Base-by-base conservation (phyloP, 2,797 vertebrate genomes). In the Mus minutoides region DNA sequence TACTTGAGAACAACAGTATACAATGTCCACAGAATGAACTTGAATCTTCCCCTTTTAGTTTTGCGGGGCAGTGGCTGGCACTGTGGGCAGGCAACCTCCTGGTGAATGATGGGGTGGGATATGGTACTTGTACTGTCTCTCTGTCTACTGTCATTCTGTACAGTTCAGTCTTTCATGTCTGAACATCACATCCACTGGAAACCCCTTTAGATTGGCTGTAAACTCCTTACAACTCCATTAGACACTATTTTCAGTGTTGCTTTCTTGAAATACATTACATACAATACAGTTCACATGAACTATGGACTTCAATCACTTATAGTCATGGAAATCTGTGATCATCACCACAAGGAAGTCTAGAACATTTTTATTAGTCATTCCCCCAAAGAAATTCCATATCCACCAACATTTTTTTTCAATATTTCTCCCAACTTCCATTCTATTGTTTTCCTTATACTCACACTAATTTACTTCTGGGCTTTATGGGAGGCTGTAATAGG, bases 71-170 rank as follows among this genome's bases (percentile, higher is more conserved):
- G 86, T 79, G 3, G 80, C 6, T 79, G 22, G 92, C 78, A 12
- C 40, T 96, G 78, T 97, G 83, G n/a, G n/a, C n/a, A 37, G n/a
- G 87, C 93, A 95, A 83, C 95, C 93, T 94, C 96, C 93, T 94
- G 92, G 97, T 77, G 79, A 91, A 19, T 40, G 34, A 73, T 84
- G 90, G 88, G 78, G 89, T 86, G 49, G n/a, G 22, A 58, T 4
- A 29, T 54, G 58, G 56, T 46, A 3, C 88, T 60, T 49, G 52
- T 31, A 67, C 71, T 40, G n/a, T 43, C 46, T 71, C 89, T 6
- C 24, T 37, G 22, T 21, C 13, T 17, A 6, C 54, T 83, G 12
- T 52, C 52, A 67, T 89, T 91, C 54, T 17, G 3, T 34, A 40
- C 37, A 40, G 0, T 26, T 26, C 46, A 40, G 84, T 43, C 83